Conservation (phyloP, 2,797 vertebrate genomes). For the Aeoliscus strigatus region DNA sequence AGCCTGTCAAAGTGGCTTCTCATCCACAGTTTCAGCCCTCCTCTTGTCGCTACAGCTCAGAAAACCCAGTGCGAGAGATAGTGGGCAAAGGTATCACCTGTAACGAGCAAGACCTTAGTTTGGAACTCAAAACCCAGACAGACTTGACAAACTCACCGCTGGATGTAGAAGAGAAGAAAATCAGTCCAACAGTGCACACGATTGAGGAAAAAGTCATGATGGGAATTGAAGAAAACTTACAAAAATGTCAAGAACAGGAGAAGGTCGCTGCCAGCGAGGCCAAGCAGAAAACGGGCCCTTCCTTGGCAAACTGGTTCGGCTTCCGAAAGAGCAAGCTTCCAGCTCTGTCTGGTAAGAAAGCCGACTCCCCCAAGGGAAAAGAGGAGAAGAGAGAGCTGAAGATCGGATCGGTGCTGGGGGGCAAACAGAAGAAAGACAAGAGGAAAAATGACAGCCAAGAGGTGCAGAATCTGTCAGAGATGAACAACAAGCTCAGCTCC, state of each 20-base stretch:
- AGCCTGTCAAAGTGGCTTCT: conserved; percentile 56
- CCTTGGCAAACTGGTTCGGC: conserved; percentile 91
- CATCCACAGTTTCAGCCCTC: conserved; percentile 67
- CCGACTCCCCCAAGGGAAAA: conserved; percentile 78
- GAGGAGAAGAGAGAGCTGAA: conserved; percentile 85
- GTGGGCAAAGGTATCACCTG: conserved; percentile 38
- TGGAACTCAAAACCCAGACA: conserved; percentile 44
- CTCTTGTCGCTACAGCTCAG: conserved; percentile 46
- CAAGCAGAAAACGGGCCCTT: conserved; percentile 81
- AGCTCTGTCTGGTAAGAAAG: conserved; percentile 80
- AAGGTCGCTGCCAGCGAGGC: conserved; percentile 73
- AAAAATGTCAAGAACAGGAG: conserved; percentile 84
- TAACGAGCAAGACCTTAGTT: conserved; percentile 61
- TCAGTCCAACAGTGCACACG: conserved; percentile 66
- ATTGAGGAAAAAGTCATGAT: conserved; percentile 96
- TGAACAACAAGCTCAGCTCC: conserved; percentile 66
- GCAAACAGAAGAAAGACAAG: conserved; percentile 85
- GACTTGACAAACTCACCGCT: conserved; percentile 59
- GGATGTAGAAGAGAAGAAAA: conserved; percentile 64
- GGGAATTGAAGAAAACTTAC: conserved; percentile 88
- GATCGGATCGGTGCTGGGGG: conserved; percentile 77
- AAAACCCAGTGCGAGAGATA: conserved; percentile 50
- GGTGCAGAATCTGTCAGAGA: conserved; percentile 62
- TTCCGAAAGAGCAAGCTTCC: conserved; percentile 87
- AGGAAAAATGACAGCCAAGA: conserved; percentile 78